Conservation (phyloP, 1,140 invertebrate species). For the Drosophila simulans region DNA sequence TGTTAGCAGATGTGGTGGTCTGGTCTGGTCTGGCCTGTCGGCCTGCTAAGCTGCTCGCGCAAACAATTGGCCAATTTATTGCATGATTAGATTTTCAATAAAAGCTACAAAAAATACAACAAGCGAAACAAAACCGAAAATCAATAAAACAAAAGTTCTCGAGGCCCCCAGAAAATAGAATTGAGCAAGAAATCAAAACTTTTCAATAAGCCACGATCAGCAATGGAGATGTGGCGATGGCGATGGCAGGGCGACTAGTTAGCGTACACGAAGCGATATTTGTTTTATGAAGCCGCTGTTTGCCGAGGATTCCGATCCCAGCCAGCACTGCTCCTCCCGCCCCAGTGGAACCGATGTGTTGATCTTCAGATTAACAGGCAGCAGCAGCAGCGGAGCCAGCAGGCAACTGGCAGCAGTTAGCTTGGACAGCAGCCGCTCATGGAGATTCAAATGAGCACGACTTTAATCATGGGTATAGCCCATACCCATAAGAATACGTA, state of each 20-base stretch:
- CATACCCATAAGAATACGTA: too few relatives aligned
- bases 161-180: constrained; percentile 50
- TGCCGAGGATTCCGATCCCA: constrained; percentile 25
- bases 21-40: not conserved
- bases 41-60: constrained; percentile 41
- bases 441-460: constrained; percentile 80
- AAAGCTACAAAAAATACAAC: constrained; percentile 10
- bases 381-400: constrained; percentile 51
- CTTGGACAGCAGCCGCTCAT: constrained; percentile 48
- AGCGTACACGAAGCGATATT: constrained; percentile 74
- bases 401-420: constrained; percentile 45
- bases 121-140: constrained; percentile 41
- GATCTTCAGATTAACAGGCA: constrained; percentile 82
- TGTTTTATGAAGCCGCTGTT: constrained; percentile 75
- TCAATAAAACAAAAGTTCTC: constrained; percentile 70
- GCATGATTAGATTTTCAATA: constrained; percentile 79
- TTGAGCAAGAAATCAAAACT: constrained; percentile 70
- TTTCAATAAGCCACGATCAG: constrained; percentile 32
- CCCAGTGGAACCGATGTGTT: constrained; percentile 53
- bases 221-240: constrained; percentile 28
- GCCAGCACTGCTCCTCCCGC: not conserved
- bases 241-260: constrained; percentile 65
- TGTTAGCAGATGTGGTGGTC: constrained; percentile 36
- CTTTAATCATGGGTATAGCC: constrained; percentile 69
- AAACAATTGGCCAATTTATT: constrained; percentile 83